Base-by-base conservation (phyloP, 2,797 vertebrate species). In the Typhlichthys eigenmanni region DNA sequence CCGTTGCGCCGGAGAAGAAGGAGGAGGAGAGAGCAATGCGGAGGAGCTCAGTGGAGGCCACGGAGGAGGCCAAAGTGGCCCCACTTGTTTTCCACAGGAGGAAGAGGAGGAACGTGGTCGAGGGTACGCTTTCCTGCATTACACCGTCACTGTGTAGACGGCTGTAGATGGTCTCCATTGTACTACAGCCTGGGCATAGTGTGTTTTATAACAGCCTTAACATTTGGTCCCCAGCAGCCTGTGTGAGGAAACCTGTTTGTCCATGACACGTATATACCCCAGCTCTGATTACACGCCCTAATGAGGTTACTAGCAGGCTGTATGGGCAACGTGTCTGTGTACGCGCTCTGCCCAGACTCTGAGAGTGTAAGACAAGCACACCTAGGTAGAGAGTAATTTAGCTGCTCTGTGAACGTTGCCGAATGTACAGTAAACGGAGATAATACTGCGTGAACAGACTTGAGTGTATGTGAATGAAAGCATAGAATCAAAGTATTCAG, bases 11-110 rank as follows among this genome's bases (percentile, higher is more conserved):
- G 61, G 93, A 93, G 16, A 93, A 88, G 77, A 91, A 86, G 49
- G 89, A 91, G 24, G 88, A 94, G 5, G 92, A 93, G 69, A 92
- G 87, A 60, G 75, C 47, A 69, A 92, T 76, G 93, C 92, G 46
- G 91, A 92, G 75, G 69, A 50, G 91, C 66, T 76, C 85, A 0
- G 74, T 38, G 62, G 96, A 96, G 61, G 90, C 89, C 48, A 91
- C 90, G 29, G 85, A 90, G 48, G 91, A 92, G 69, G 64, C 63
- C 55, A 92, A 87, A 77, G 34, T 73, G 13, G 86, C 79, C 48
- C 10, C 72, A 14, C 67, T 64, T 58, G 62, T 76, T 0, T 86
- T 86, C 75, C 48, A 72, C 59, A 85, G 84, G 68, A 88, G 84
- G 78, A 93, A 92, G 84, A 88, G 87, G 80, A 87, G 83, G 79